Percentiles rank a stretch among this genome's conserved stretches.
phyloP scores from a whole-genome alignment of 1,140 invertebrate genomes.

The Proctacanthus coquilletti region DNA sequence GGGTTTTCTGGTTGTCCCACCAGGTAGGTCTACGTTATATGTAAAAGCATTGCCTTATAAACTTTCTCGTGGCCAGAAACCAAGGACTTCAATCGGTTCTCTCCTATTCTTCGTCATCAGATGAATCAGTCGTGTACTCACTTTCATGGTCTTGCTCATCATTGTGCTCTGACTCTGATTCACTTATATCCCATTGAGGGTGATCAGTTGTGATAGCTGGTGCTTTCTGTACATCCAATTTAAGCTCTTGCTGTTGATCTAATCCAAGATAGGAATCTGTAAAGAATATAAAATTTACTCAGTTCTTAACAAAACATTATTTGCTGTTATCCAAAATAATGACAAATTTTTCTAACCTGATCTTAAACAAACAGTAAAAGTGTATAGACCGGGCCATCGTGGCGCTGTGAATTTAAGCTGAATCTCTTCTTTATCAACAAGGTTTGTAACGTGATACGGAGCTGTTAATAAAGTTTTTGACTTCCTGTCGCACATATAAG shows the following conservation, averaged over 20 bases:
- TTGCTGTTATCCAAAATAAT: neutral
- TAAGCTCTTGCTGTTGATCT: constrained; percentile 81
- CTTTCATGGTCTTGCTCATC: constrained; percentile 42
- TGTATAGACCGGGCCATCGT: constrained; percentile 78
- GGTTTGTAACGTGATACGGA: constrained; percentile 78
- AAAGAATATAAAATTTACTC: constrained; percentile 2
- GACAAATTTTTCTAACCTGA: constrained; percentile 35
- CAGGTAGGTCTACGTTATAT: too few species aligned
- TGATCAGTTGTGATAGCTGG: constrained; percentile 78
- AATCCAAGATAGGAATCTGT: constrained; percentile 87
- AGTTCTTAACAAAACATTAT: neutral
- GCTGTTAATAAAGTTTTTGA: constrained; percentile 75
- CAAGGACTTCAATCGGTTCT: too few species aligned
- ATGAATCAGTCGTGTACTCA: constrained; percentile 43
- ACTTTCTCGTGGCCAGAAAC: too few species aligned
- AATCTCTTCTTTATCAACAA: constrained; percentile 66
- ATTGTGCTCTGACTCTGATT: constrained; percentile 71
- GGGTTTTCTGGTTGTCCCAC: too few species aligned
- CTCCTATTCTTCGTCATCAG: constrained; percentile 32
- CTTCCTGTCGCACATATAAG: constrained; percentile 92
- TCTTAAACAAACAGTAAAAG: constrained; percentile 83
- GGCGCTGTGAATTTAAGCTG: constrained; percentile 94
- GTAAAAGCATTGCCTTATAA: neutral
- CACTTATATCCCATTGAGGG: constrained; percentile 91
- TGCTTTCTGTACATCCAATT: constrained; percentile 92